Conservation (phyloP, 2,113 vertebrate genomes). For the Lasiurus borealis region DNA sequence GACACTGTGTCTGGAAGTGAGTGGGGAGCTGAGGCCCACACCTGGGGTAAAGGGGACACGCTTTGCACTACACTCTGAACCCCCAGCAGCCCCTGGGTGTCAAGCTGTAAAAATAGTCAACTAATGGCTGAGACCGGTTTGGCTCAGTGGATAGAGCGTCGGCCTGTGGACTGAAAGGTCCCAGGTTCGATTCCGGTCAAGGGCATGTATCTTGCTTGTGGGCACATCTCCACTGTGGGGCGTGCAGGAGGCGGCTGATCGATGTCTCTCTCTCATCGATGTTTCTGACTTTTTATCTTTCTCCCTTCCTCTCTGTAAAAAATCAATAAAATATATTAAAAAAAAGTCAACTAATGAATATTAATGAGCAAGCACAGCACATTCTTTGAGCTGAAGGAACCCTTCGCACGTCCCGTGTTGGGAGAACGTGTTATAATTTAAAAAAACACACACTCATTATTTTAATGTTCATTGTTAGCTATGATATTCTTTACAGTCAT, state of each 20-base stretch:
- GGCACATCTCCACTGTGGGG: too few relatives aligned
- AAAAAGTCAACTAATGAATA: neutral
- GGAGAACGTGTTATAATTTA: slow-evolving; percentile 28
- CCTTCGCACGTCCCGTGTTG: neutral
- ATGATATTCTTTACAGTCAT: neutral
- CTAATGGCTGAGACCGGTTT: too few relatives aligned
- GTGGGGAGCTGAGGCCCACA: neutral
- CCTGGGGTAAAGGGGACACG: neutral
- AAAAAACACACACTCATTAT: slow-evolving; percentile 37
- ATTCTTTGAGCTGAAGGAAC: neutral
- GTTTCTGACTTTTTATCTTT: too few relatives aligned
- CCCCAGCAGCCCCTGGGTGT: neutral
- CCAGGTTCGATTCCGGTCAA: too few relatives aligned
- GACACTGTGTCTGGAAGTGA: too few relatives aligned
- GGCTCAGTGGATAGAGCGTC: too few relatives aligned
- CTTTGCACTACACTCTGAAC: neutral
- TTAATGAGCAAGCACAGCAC: neutral
- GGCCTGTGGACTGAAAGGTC: too few relatives aligned
- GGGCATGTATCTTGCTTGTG: too few relatives aligned
- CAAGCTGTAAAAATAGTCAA: neutral
- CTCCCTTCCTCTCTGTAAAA: too few relatives aligned
- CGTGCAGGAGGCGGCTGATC: too few relatives aligned
- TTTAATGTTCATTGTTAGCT: slow-evolving; percentile 56
- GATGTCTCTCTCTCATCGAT: too few relatives aligned
- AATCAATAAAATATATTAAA: neutral